Conservation (phyloP, 2,888 invertebrate genomes). For the Acanthococcus lagerstroemiae region DNA sequence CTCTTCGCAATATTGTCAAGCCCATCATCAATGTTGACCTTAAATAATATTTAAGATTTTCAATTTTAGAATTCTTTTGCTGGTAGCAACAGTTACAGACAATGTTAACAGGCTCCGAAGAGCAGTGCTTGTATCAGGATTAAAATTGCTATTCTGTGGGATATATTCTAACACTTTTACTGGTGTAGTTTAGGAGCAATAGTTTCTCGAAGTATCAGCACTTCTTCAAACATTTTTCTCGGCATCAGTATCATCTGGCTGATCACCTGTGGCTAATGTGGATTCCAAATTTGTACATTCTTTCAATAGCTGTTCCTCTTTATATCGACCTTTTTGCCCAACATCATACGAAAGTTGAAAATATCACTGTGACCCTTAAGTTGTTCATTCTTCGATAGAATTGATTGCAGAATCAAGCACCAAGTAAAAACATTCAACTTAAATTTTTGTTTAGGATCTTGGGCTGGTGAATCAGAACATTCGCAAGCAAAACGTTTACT, state of each 20-base stretch:
- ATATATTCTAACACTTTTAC: neutral
- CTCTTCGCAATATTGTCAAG: no score
- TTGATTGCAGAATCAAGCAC: constrained; percentile 5
- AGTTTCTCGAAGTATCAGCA: neutral
- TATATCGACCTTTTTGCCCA: neutral
- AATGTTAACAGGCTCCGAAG: neutral
- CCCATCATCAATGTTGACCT: neutral
- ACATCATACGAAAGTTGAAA: neutral
- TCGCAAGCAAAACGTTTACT: constrained; percentile 6
- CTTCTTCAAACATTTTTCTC: neutral
- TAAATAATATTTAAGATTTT: neutral
- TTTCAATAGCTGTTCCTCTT: neutral
- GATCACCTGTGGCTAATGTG: neutral
- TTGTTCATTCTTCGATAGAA: constrained; percentile 4
- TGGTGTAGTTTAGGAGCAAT: neutral
- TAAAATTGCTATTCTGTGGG: neutral
- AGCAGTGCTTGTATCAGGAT: neutral
- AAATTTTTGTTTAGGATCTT: constrained; percentile 7
- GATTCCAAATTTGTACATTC: constrained; percentile 1
- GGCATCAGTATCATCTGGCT: neutral
- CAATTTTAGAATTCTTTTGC: neutral
- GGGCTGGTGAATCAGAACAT: neutral
- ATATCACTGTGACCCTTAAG: neutral
- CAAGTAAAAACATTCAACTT: constrained; percentile 1
- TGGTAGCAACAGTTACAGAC: neutral